Conservation (phyloP, 2,797 vertebrate genomes). For the Nasua narica region DNA sequence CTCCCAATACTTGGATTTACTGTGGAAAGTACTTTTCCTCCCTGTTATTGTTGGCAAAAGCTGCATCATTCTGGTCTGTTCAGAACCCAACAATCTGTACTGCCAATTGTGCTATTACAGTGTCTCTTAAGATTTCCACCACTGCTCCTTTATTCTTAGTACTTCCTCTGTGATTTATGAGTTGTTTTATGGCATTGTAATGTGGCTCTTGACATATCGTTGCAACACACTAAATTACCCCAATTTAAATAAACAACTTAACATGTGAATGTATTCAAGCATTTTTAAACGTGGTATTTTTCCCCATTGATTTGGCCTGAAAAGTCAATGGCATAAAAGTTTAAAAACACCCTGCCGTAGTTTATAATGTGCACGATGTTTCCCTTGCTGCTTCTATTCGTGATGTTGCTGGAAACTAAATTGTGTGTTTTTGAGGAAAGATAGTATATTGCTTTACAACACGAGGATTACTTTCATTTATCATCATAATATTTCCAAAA, state of each 20-base stretch:
- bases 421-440: not conserved
- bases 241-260: constrained; percentile 38
- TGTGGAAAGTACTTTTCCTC: constrained; percentile 26
- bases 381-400: not conserved
- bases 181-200: constrained; percentile 8
- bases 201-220: not conserved
- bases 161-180: constrained; percentile 40
- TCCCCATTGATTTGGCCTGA: not conserved
- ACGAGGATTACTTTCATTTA: not conserved
- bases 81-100: not conserved
- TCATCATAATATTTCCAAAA: constrained; percentile 7
- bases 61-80: constrained; percentile 24
- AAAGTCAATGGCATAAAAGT: constrained; percentile 14
- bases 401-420: not conserved
- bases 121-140: constrained; percentile 33
- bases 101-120: constrained; percentile 19
- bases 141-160: constrained; percentile 38
- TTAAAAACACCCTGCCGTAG: not conserved
- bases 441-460: not conserved
- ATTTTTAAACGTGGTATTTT: constrained; percentile 27
- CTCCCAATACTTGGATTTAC: constrained; percentile 19
- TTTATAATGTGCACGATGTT: not conserved
- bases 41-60: constrained; percentile 47
- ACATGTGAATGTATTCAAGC: not conserved
- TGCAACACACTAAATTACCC: not conserved